These are phyloP conservation scores for Hipposideros armiger DNA, from an alignment of 2,113 vertebrate genomes.

Conservation along the genomic window DNA sequence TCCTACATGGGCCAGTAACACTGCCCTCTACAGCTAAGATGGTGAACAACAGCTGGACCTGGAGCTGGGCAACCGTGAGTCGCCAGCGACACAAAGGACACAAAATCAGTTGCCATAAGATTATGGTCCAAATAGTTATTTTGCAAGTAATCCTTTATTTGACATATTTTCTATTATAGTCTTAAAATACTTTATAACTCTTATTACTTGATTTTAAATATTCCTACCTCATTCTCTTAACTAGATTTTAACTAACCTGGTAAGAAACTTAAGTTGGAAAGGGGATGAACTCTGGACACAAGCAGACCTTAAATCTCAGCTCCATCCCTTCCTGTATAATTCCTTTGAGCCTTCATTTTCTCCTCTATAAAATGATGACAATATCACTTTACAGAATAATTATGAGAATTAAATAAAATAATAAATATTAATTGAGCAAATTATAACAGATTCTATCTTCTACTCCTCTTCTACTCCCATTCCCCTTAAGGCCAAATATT, in stretches of 20 bases:
- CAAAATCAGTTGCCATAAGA: neutral
- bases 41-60: no score
- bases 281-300: neutral
- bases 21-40: no score
- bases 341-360: constrained; percentile 15
- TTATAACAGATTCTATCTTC: neutral
- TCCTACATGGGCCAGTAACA: no score
- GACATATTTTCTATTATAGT: constrained; percentile 29
- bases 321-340: neutral
- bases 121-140: neutral
- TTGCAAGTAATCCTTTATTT: constrained; percentile 48
- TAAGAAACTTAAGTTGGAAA: neutral
- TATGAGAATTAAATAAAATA: constrained; percentile 26
- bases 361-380: constrained; percentile 29
- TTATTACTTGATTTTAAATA: constrained; percentile 43
- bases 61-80: no score
- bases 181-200: constrained; percentile 23
- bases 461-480: neutral
- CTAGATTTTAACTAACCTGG: constrained; percentile 1
- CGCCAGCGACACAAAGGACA: neutral
- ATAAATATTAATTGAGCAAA: constrained; percentile 30
- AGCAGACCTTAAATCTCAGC: neutral
- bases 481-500: constrained; percentile 20
- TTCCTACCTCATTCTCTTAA: constrained; percentile 29
- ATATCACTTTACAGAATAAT: neutral